Evolutionary conservation across 2,888 invertebrate species (phyloP), one percentile per base, ranked within the genome.

Genomic region (Epistrophe eligans): DNA sequence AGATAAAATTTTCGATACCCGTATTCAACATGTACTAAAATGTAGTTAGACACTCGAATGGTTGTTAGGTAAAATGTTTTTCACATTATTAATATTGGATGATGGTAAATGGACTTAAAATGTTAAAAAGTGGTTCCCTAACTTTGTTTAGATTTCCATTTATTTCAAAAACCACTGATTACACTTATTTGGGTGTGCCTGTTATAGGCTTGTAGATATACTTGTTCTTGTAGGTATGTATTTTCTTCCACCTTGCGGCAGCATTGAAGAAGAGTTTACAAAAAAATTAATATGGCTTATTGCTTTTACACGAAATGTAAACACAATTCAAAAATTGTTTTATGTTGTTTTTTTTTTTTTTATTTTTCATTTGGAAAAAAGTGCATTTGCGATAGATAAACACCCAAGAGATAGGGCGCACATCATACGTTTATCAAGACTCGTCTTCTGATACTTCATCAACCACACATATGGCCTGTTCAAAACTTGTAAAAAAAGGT

Each of bases 321-420:
- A 84, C 80, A 80, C 11, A 55, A 32, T 55, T 32, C 10, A 66
- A 58, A 52, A 24, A 40, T 58, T 48, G 48, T 67, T 50, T 15
- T 19, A 67, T 60, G 38, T 76, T 62, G 43, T 32, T 58, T 43
- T 11, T 24, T 74, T 72, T 43, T 67, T 66, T n/a, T n/a, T 67
- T 11, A 10, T 55, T 57, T 45, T 40, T 15, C 11, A 40, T 32
- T 38, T 2, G 4, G 24, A 35, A 66, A 67, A 71, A 66, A 77
- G 57, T 72, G 77, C 81, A 81, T 81, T 84, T 77, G 66, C 55
- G 43, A 62, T 72, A 72, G 81, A 84, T 77, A 84, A 84, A 81
- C 77, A 84, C 45, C 60, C 67, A 45, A 71, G 67, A 74, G 38
- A n/a, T n/a, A 64, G 43, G 28, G 43, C 43, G 64, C 35, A 43